phyloP scores from a whole-genome alignment of 2,888 invertebrate species.

The Elmis aenea region DNA sequence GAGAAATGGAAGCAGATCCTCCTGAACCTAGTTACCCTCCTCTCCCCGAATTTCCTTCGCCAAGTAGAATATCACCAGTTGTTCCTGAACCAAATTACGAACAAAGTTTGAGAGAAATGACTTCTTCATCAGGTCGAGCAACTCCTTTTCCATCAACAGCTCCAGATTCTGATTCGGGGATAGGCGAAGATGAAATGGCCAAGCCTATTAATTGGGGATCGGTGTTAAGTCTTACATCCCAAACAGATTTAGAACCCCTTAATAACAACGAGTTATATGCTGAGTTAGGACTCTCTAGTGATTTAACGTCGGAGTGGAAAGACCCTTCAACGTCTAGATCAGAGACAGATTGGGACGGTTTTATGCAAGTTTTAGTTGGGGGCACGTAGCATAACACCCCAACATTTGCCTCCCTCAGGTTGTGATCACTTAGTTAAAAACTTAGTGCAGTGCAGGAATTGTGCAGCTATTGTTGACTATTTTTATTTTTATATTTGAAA shows the following conservation, averaged over 20 bases:
- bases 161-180: slow-evolving; percentile 67
- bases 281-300: slow-evolving; percentile 65
- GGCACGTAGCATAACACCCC: slow-evolving; percentile 53
- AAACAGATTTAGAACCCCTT: slow-evolving; percentile 77
- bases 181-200: slow-evolving; percentile 69
- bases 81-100: slow-evolving; percentile 36
- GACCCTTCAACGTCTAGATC: slow-evolving; percentile 43
- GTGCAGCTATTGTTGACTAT: slow-evolving; percentile 43
- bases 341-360: slow-evolving; percentile 55
- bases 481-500: slow-evolving; percentile 37
- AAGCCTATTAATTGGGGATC: slow-evolving; percentile 89
- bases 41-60: slow-evolving; percentile 46
- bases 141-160: slow-evolving; percentile 62
- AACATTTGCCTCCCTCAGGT: slow-evolving; percentile 39
- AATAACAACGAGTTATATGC: slow-evolving; percentile 74
- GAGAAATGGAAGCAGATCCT: slow-evolving; percentile 75
- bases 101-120: slow-evolving; percentile 48
- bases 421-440: slow-evolving; percentile 43
- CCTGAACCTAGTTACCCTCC: slow-evolving; percentile 45
- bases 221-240: slow-evolving; percentile 79
- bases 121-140: slow-evolving; percentile 55
- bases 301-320: slow-evolving; percentile 60
- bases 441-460: slow-evolving; percentile 39
- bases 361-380: slow-evolving; percentile 66
- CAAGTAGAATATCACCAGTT: slow-evolving; percentile 35